These are phyloP conservation scores for Drosophila neonasuta DNA, from an alignment of 2,888 invertebrate genomes.

Conservation along the genomic window DNA sequence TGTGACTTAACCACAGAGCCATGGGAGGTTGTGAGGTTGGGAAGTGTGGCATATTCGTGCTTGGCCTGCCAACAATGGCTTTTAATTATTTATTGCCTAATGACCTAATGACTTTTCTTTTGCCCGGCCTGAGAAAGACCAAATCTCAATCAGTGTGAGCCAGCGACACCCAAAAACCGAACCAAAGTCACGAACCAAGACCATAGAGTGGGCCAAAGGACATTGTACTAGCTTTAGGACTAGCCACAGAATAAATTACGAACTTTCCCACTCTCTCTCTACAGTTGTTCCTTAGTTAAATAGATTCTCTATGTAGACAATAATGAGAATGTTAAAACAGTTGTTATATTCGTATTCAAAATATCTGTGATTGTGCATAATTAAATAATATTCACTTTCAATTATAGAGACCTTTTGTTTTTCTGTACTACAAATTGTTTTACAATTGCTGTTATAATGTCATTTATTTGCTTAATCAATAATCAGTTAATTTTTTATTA, in stretches of 20 bases:
- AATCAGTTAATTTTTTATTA: too few relatives aligned
- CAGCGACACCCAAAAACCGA: slow-evolving; percentile 30
- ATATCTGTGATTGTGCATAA: neutral
- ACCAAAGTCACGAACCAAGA: slow-evolving; percentile 50
- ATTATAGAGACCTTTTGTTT: neutral
- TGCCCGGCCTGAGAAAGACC: slow-evolving; percentile 32
- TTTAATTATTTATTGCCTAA: slow-evolving; percentile 73
- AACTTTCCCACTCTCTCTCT: neutral
- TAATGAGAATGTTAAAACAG: neutral
- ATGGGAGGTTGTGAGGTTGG: slow-evolving; percentile 5
- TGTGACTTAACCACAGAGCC: neutral
- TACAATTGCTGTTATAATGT: too few relatives aligned
- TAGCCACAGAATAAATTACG: neutral
- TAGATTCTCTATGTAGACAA: neutral
- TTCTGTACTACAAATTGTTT: too few relatives aligned
- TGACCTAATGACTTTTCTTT: slow-evolving; percentile 66
- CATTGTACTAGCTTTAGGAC: neutral
- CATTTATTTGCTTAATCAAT: too few relatives aligned
- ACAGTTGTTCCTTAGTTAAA: neutral
- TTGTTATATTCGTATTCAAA: neutral
- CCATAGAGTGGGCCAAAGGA: slow-evolving; percentile 25
- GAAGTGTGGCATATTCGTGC: slow-evolving; percentile 51
- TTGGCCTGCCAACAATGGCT: slow-evolving; percentile 57
- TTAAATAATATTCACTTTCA: neutral
- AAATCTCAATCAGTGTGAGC: slow-evolving; percentile 40